A percentile compares a stretch with the other conserved stretches of the same genome.
Conservation (phyloP, 2,888 invertebrate genomes). For the Tetranychus piercei region DNA sequence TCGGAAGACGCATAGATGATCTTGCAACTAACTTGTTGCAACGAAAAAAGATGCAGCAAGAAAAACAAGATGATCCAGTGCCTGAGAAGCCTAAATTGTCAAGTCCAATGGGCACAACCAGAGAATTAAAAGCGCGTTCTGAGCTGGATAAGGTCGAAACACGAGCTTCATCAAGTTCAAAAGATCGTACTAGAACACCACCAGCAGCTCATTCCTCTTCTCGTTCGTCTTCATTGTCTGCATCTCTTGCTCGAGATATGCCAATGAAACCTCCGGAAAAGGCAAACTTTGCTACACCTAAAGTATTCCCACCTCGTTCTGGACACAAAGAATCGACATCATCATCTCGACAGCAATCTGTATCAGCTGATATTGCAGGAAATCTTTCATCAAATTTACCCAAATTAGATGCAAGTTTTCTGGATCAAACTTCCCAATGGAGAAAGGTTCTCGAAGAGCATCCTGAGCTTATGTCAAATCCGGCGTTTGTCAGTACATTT, state of each 20-base stretch:
- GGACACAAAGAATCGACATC: constrained; percentile 3
- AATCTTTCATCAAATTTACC: background rate
- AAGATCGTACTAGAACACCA: constrained; percentile 7
- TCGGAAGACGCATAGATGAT: constrained; percentile 27
- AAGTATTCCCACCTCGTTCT: background rate
- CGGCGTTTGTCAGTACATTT: constrained; percentile 24
- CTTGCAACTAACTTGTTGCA: constrained; percentile 27
- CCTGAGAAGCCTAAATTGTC: background rate
- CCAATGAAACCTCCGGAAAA: background rate
- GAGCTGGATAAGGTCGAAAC: background rate
- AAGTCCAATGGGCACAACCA: background rate
- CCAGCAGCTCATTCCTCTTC: constrained; percentile 17
- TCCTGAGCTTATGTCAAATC: constrained; percentile 27
- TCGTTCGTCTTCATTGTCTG: background rate
- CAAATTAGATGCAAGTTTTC: background rate
- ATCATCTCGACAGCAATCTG: background rate
- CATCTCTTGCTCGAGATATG: background rate
- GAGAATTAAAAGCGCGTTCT: background rate
- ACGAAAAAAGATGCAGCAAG: constrained; percentile 27
- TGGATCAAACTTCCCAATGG: constrained; percentile 18
- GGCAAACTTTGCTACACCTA: background rate
- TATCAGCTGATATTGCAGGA: background rate
- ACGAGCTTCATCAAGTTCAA: background rate
- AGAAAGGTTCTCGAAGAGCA: constrained; percentile 28
- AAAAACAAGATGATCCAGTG: constrained; percentile 17